These are phyloP conservation scores for Melikaiella ostensackeni DNA, from an alignment of 2,888 invertebrate species.

Conservation along the genomic window DNA sequence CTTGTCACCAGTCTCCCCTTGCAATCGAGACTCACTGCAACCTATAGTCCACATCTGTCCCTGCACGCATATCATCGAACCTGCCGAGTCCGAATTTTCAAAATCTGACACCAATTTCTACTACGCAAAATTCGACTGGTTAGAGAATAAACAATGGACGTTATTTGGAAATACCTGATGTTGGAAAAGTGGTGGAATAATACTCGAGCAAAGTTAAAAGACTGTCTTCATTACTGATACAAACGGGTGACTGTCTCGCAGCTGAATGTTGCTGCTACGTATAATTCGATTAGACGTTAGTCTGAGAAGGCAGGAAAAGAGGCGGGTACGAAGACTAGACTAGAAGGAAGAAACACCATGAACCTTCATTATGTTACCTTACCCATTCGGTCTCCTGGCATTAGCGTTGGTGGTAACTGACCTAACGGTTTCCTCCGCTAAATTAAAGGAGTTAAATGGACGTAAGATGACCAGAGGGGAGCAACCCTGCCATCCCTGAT, in stretches of 20 bases:
- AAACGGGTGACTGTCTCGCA: conserved; percentile 50
- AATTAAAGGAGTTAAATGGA: conserved; percentile 73
- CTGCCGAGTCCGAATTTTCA: conserved; percentile 41
- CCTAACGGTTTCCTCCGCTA: conserved; percentile 71
- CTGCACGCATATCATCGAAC: conserved; percentile 61
- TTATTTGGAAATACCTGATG: neutral
- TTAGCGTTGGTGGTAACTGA: conserved; percentile 72
- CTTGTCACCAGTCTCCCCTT: conserved; percentile 65
- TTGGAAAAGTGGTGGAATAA: neutral
- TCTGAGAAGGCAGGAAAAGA: conserved; percentile 64
- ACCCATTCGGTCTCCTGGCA: conserved; percentile 66
- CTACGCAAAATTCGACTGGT: neutral
- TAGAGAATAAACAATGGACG: neutral
- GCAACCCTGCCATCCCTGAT: conserved; percentile 59
- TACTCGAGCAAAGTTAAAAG: conserved; percentile 40
- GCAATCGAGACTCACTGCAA: conserved; percentile 64
- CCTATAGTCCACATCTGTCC: conserved; percentile 68
- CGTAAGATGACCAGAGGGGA: conserved; percentile 68
- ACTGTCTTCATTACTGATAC: conserved; percentile 53
- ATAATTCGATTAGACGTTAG: conserved; percentile 75
- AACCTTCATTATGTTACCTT: conserved; percentile 75
- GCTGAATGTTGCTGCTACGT: conserved; percentile 66
- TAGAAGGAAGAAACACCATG: conserved; percentile 67
- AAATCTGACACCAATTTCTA: neutral
- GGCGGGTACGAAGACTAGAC: conserved; percentile 55